Evolutionary conservation across 2,113 vertebrate genomes (phyloP).

Genomic region (Chaenogobius annularis): DNA sequence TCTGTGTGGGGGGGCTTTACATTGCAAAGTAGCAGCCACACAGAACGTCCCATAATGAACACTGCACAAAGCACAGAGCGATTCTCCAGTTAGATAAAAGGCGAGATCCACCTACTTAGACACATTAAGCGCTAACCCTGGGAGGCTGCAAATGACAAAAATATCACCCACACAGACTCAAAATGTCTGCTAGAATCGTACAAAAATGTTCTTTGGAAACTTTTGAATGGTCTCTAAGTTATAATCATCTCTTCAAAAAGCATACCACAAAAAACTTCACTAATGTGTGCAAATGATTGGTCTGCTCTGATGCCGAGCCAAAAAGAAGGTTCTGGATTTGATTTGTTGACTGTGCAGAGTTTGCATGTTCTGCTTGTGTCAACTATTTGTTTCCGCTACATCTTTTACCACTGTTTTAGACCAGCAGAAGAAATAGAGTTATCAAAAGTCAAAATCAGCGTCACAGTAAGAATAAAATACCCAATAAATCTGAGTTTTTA

Average conservation of each 20-base stretch:
- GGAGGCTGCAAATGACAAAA: conserved; percentile 42
- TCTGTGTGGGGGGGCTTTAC: conserved; percentile 32
- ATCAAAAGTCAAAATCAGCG: no score
- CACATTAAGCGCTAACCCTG: conserved; percentile 42
- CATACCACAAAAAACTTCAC: neutral
- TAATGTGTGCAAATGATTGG: neutral
- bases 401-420: no score
- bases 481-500: no score
- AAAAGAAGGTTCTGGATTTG: no score
- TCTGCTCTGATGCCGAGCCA: neutral
- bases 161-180: conserved; percentile 19
- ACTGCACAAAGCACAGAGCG: conserved; percentile 12
- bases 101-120: conserved; percentile 44
- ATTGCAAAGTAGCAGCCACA: conserved; percentile 16
- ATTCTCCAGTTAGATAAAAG: conserved; percentile 23
- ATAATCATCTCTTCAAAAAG: neutral
- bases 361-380: no score
- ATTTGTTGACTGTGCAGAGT: no score
- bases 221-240: neutral
- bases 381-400: no score
- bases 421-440: no score
- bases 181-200: conserved; percentile 13
- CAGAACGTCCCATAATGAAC: conserved; percentile 22
- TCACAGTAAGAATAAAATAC: no score
- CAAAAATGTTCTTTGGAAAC: neutral